phyloP scores from a whole-genome alignment of 1,140 invertebrate genomes.

The Conus betulinus region DNA sequence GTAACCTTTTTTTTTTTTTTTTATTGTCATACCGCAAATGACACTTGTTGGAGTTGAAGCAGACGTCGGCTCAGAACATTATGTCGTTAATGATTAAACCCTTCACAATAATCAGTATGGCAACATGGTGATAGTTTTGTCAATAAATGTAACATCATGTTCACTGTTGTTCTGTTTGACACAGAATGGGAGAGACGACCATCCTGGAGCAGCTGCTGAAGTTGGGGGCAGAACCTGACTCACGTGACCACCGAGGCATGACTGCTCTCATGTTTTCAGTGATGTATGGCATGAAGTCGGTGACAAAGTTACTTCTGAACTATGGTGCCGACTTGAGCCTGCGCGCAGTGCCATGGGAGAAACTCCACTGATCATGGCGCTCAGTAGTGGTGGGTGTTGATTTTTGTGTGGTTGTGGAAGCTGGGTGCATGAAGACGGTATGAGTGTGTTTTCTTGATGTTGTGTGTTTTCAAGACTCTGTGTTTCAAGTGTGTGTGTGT shows the following conservation, averaged over 20 bases:
- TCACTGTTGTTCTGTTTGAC: no score
- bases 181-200: constrained; percentile 46
- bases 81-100: no score
- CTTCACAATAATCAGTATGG: no score
- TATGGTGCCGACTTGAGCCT: constrained; percentile 56
- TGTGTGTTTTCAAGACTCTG: no score
- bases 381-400: constrained; percentile 57
- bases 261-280: constrained; percentile 53
- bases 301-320: constrained; percentile 49
- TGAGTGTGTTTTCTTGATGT: no score
- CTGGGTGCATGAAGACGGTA: background rate
- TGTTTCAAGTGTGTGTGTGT: no score
- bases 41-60: no score
- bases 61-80: no score
- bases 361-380: constrained; percentile 62
- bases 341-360: constrained; percentile 45
- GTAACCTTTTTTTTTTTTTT: no score
- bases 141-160: no score
- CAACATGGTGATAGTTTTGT: no score
- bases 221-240: constrained; percentile 64
- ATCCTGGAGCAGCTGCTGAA: constrained; percentile 60
- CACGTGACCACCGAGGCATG: constrained; percentile 59
- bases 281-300: constrained; percentile 41
- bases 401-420: background rate
- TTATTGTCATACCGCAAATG: no score